Conservation (phyloP, 2,113 vertebrate species). For the Catagonus wagneri region DNA sequence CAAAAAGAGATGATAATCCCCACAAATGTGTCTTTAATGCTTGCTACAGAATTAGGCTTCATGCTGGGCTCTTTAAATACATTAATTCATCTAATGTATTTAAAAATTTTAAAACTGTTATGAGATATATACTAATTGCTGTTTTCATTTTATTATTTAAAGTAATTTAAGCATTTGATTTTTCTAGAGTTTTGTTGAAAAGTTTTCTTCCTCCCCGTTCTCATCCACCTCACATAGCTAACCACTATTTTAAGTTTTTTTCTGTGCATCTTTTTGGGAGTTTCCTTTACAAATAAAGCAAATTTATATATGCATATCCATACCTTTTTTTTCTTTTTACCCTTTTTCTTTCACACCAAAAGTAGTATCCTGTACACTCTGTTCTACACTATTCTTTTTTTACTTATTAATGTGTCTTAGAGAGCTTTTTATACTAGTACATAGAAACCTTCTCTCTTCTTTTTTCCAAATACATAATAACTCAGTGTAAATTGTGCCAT, state of each 20-base stretch:
- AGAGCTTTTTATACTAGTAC: neutral
- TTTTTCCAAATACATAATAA: neutral
- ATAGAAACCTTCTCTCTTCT: neutral
- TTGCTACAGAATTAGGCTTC: neutral
- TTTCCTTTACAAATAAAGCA: slow-evolving; percentile 23
- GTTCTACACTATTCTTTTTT: neutral
- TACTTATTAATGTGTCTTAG: neutral
- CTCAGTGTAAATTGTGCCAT: neutral
- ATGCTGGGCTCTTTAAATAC: neutral
- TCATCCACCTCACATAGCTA: neutral
- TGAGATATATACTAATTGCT: neutral
- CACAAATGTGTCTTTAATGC: neutral
- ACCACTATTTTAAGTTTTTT: neutral
- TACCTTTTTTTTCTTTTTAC: neutral
- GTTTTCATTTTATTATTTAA: slow-evolving; percentile 16
- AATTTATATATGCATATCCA: neutral
- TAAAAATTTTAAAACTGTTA: neutral
- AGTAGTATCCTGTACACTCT: neutral
- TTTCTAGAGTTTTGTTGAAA: neutral
- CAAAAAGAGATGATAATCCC: neutral
- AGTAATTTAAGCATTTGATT: slow-evolving; percentile 39
- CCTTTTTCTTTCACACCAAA: neutral
- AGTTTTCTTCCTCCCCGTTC: neutral
- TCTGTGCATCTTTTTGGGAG: neutral
- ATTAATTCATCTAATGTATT: neutral